Percentiles rank a stretch among this genome's conserved stretches.
phyloP scores from a whole-genome alignment of 2,888 invertebrate genomes.

The Dorcus parallelipipedus region DNA sequence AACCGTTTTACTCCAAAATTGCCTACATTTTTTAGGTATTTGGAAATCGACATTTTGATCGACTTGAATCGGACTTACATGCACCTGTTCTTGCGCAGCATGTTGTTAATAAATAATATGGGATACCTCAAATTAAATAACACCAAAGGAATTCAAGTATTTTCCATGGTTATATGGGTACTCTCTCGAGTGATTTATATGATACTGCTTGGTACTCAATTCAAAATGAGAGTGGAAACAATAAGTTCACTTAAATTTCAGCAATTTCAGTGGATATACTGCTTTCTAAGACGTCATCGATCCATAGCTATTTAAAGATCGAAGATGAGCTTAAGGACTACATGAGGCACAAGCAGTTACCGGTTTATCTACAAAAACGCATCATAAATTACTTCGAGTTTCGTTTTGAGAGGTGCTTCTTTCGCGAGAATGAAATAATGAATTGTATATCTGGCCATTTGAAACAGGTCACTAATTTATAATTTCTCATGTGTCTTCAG shows the following conservation, averaged over 20 bases:
- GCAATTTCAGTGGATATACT: conserved; percentile 12
- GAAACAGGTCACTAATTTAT: conserved; percentile 1
- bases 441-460: conserved; percentile 10
- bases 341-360: conserved; percentile 47
- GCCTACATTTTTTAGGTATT: conserved; percentile 3
- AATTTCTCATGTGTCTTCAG: no score
- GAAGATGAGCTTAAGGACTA: conserved; percentile 46
- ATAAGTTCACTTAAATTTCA: conserved; percentile 6
- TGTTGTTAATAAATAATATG: no score
- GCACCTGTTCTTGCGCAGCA: no score
- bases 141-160: no score
- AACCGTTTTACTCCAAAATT: no score
- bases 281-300: conserved; percentile 20
- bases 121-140: no score
- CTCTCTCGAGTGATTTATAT: no score
- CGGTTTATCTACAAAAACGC: conserved; percentile 40
- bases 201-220: no score
- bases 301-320: conserved; percentile 34
- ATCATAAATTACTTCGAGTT: conserved; percentile 45
- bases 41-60: neutral
- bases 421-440: conserved; percentile 42
- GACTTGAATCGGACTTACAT: no score
- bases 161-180: no score
- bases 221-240: no score
- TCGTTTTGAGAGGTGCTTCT: conserved; percentile 44